These are phyloP conservation scores for Mongoloraphidia duomilia DNA, from an alignment of 2,888 invertebrate genomes.

Conservation along the genomic window DNA sequence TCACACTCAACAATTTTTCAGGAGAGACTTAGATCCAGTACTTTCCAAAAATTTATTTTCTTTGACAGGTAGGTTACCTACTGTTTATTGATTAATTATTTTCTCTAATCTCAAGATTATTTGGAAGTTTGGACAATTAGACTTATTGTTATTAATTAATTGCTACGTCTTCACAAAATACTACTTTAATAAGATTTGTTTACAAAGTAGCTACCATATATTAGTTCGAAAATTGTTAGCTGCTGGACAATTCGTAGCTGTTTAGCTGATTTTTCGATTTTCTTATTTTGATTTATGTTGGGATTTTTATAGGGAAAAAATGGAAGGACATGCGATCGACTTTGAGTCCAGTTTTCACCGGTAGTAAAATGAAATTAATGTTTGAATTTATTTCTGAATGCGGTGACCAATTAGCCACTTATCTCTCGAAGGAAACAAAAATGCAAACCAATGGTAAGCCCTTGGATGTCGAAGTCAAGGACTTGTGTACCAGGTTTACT, in stretches of 20 bases:
- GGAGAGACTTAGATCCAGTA: conserved; percentile 17
- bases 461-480: conserved; percentile 9
- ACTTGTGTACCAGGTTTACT: conserved; percentile 10
- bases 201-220: too few relatives aligned
- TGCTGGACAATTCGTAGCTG: too few relatives aligned
- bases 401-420: conserved; percentile 1
- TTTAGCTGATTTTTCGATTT: too few relatives aligned
- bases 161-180: too few relatives aligned
- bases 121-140: too few relatives aligned
- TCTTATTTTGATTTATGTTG: too few relatives aligned
- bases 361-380: not conserved
- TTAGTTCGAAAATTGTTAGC: too few relatives aligned
- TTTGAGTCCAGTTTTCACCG: not conserved
- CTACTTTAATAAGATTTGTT: too few relatives aligned
- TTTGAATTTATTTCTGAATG: not conserved
- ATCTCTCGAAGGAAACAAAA: conserved; percentile 3
- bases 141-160: too few relatives aligned
- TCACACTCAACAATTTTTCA: conserved; percentile 14
- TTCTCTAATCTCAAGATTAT: too few relatives aligned
- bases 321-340: conserved; percentile 1
- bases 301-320: not conserved
- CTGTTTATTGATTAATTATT: too few relatives aligned
- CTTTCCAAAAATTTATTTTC: conserved; percentile 16
- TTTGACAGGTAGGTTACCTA: conserved; percentile 13
- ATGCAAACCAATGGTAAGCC: not conserved